Evolutionary conservation across 2,888 invertebrate species (phyloP).

Genomic region (Coenonympha arcania): DNA sequence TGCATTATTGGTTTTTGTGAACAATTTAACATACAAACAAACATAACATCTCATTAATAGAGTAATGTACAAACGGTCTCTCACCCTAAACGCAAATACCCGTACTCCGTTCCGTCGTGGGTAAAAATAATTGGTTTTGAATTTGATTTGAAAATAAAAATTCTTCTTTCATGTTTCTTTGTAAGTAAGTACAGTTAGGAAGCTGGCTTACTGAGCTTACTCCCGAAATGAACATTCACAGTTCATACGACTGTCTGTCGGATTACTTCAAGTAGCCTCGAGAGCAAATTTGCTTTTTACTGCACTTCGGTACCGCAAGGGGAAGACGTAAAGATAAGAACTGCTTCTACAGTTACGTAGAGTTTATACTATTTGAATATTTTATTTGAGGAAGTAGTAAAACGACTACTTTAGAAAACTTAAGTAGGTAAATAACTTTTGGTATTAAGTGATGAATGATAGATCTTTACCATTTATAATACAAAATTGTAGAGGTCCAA

Average conservation of each 20-base stretch:
- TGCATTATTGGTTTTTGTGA: no score
- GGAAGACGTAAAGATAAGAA: slow-evolving; percentile 11
- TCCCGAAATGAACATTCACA: slow-evolving; percentile 12
- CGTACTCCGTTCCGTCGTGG: no score
- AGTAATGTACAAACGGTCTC: no score
- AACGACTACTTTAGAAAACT: background rate
- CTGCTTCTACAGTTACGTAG: slow-evolving; percentile 1
- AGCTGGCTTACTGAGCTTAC: background rate
- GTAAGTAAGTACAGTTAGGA: background rate
- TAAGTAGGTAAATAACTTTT: background rate
- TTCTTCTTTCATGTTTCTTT: background rate
- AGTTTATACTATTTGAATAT: slow-evolving; percentile 6
- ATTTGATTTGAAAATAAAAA: no score
- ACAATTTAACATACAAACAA: no score
- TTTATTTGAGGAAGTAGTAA: background rate
- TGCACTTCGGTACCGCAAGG: background rate
- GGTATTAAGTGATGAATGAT: no score
- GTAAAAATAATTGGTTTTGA: no score
- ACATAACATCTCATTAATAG: no score
- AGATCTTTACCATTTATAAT: no score
- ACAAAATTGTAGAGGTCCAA: no score
- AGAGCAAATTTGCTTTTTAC: slow-evolving; percentile 16
- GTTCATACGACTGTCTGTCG: slow-evolving; percentile 17
- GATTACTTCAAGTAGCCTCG: slow-evolving; percentile 16
- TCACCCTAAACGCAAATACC: no score